Conservation (phyloP, 2,888 invertebrate species). For the Torymus aiolomorphi region DNA sequence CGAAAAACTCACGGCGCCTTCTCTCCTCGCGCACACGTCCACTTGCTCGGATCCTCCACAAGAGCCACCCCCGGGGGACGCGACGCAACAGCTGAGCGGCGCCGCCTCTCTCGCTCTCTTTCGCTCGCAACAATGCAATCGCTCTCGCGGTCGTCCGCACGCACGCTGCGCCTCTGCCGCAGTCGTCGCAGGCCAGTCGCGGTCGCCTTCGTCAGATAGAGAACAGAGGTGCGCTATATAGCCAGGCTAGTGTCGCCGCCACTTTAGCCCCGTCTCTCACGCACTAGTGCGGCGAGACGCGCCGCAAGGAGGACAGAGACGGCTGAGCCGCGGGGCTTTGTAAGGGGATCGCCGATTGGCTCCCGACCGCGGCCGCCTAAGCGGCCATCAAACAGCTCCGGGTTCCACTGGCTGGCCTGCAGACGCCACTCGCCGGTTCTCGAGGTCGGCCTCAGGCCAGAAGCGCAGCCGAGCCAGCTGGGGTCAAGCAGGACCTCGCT, state of each 20-base stretch:
- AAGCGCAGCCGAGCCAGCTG: too few relatives aligned
- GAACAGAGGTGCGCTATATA: too few relatives aligned
- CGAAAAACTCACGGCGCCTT: not conserved
- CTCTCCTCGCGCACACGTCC: too few relatives aligned
- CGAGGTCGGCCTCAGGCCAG: too few relatives aligned
- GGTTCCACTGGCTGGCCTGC: too few relatives aligned
- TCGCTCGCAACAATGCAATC: not conserved
- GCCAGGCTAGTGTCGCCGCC: too few relatives aligned
- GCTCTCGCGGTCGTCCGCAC: not conserved
- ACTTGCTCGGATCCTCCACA: too few relatives aligned
- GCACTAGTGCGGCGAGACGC: constrained; percentile 40
- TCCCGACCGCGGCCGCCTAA: not conserved
- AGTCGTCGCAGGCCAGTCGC: not conserved
- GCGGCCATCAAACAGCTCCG: not conserved
- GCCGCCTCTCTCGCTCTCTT: constrained; percentile 9
- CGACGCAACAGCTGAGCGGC: constrained; percentile 39
- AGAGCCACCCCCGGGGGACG: not conserved
- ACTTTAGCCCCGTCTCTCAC: not conserved
- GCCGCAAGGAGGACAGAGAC: constrained; percentile 11
- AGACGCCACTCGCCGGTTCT: too few relatives aligned
- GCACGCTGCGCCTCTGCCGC: not conserved
- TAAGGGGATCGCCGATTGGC: constrained; percentile 36
- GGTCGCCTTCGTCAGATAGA: not conserved
- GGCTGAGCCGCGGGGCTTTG: not conserved
- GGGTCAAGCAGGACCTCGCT: too few relatives aligned